phyloP scores from a whole-genome alignment of 2,888 invertebrate genomes.

The Cephus rjabovi region DNA sequence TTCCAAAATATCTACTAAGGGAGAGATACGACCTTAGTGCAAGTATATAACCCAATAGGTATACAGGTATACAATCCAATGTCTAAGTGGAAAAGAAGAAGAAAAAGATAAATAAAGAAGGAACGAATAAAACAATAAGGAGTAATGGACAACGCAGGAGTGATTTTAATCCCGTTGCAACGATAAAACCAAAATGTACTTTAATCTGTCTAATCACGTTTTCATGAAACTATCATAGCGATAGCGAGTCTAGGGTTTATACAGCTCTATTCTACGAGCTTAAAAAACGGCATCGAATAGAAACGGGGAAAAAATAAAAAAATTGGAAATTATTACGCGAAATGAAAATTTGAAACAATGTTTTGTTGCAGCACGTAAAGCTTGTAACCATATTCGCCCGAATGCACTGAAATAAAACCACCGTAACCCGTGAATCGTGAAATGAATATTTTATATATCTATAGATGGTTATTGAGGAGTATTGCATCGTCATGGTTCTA shows the following conservation, averaged over 20 bases:
- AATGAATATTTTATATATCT: not conserved
- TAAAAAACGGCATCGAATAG: not conserved
- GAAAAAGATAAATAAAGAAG: not conserved
- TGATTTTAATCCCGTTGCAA: conserved; percentile 38
- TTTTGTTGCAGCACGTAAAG: not conserved
- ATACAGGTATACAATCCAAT: not conserved
- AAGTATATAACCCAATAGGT: not conserved
- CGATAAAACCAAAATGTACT: conserved; percentile 36
- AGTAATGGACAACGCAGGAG: conserved; percentile 16
- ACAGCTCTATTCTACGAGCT: not conserved
- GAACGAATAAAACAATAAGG: not conserved
- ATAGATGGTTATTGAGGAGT: not conserved
- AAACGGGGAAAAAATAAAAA: not conserved
- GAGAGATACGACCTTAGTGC: not conserved
- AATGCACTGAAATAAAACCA: not conserved
- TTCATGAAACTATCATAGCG: not conserved
- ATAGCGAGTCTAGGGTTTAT: not conserved
- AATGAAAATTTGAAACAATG: not conserved
- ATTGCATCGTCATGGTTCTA: not conserved
- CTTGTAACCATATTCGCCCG: not conserved
- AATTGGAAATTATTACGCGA: not conserved
- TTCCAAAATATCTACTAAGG: not conserved
- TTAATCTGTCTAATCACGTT: conserved; percentile 37
- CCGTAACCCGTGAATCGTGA: not conserved
- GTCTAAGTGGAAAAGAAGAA: not conserved